phyloP scores from a whole-genome alignment of 2,797 vertebrate genomes.

The Phalloptychus januarius region DNA sequence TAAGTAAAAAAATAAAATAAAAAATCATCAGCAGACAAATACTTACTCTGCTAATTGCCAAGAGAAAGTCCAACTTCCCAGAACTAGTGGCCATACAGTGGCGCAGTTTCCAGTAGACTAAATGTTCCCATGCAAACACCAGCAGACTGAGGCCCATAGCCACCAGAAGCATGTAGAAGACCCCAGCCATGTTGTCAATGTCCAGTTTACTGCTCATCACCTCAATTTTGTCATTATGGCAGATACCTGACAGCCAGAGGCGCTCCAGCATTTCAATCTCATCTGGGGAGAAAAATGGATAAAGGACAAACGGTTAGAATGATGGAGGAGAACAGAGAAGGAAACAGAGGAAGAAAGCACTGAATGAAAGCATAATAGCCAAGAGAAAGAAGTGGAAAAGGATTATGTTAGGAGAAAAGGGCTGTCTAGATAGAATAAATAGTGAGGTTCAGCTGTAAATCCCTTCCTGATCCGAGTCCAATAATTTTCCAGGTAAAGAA shows the following conservation, averaged over 20 bases:
- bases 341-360: not conserved
- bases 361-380: not conserved
- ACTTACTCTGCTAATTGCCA: constrained; percentile 92
- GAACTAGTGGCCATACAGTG: constrained; percentile 89
- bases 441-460: constrained; percentile 31
- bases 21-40: constrained; percentile 10
- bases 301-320: not conserved
- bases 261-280: constrained; percentile 92
- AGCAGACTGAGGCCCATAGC: constrained; percentile 85
- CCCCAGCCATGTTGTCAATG: constrained; percentile 86
- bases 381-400: constrained; percentile 7
- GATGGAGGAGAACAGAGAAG: constrained; percentile 15
- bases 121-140: constrained; percentile 89
- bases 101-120: constrained; percentile 91
- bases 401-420: constrained; percentile 8
- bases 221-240: constrained; percentile 91
- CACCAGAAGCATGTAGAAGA: constrained; percentile 87
- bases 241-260: constrained; percentile 91
- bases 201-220: constrained; percentile 92
- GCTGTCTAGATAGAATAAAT: constrained; percentile 21
- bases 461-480: not conserved
- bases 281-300: constrained; percentile 70
- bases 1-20: not conserved
- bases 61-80: constrained; percentile 88
- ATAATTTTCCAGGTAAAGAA: not conserved